Base-by-base conservation (phyloP, 1,140 invertebrate species). In the Sitophilus oryzae region DNA sequence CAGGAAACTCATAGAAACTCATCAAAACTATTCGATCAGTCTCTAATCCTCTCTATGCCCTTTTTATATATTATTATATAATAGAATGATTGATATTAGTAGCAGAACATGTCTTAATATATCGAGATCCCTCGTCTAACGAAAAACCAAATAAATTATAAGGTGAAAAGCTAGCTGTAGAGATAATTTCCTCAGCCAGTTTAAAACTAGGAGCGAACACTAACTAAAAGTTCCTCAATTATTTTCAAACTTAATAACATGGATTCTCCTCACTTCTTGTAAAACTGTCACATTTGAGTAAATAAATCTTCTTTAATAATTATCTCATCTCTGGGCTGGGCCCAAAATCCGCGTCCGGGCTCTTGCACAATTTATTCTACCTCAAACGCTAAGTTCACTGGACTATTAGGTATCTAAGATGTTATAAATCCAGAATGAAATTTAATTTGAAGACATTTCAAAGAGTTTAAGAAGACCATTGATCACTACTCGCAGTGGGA, bases 221-320 rank as follows among this genome's bases (percentile, higher is more conserved):
- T 30, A n/a, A n/a, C n/a, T 18, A 47, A 47, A 47, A 47, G 21
- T 47, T 47, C 8, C 20, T 10, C 30, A 36, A 47, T 47, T 47
- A 47, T 35, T 47, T 20, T 34, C 14, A 35, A 47, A 50, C 47
- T 50, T 38, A 50, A 38, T 50, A 50, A 50, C 47, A 50, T 16
- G 47, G 30, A 37, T 21, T 50, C 21, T 50, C 47, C 30, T 50
- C 47, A 50, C 35, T 21, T 20, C 47, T 38, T 40, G 47, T 34
- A 50, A 23, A 40, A 50, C 16, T 38, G 47, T 50, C 38, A 40
- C 38, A 40, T 40, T 40, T 38, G 36, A 50, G 34, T 37, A 21
- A 36, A 50, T 50, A 50, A 50, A 50, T 50, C 47, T 9, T 41
- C 36, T 50, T 38, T 19, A 50, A 35, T 50, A 50, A 50, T 50